Percentiles rank a stretch among this genome's conserved stretches.
phyloP scores from a whole-genome alignment of 2,797 vertebrate genomes.

The Paguma larvata region DNA sequence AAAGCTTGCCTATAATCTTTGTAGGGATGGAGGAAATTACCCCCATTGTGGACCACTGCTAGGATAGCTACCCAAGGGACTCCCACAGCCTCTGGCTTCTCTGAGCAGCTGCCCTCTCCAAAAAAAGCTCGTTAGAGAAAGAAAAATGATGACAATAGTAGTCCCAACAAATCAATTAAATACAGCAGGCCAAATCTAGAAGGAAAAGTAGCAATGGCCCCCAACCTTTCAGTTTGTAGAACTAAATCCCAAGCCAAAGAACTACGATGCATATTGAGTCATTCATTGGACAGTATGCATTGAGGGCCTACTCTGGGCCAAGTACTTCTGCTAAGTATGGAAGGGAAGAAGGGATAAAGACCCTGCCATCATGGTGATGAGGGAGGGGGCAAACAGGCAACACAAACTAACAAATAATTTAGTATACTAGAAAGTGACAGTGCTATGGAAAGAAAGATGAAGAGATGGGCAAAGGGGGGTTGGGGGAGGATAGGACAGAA shows the following conservation, averaged over 20 bases:
- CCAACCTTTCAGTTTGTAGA: neutral
- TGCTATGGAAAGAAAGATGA: neutral
- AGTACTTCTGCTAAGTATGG: neutral
- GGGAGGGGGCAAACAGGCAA: neutral
- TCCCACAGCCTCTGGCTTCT: neutral
- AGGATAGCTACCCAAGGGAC: neutral
- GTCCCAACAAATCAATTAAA: neutral
- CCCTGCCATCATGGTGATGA: neutral
- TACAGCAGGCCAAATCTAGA: neutral
- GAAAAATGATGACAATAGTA: neutral
- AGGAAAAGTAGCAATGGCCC: neutral
- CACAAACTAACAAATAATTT: neutral
- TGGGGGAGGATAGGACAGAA: neutral
- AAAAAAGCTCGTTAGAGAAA: neutral
- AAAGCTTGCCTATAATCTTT: neutral
- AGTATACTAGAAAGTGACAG: neutral
- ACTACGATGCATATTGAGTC: neutral
- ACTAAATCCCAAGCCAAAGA: neutral
- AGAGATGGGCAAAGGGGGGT: fast-evolving
- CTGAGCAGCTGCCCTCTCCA: neutral
- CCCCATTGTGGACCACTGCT: fast-evolving
- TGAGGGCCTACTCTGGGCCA: neutral
- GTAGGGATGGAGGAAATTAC: neutral
- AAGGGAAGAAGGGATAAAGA: neutral
- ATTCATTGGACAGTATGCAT: neutral